phyloP scores from a whole-genome alignment of 2,888 invertebrate species.

The Chydorus sphaericus region DNA sequence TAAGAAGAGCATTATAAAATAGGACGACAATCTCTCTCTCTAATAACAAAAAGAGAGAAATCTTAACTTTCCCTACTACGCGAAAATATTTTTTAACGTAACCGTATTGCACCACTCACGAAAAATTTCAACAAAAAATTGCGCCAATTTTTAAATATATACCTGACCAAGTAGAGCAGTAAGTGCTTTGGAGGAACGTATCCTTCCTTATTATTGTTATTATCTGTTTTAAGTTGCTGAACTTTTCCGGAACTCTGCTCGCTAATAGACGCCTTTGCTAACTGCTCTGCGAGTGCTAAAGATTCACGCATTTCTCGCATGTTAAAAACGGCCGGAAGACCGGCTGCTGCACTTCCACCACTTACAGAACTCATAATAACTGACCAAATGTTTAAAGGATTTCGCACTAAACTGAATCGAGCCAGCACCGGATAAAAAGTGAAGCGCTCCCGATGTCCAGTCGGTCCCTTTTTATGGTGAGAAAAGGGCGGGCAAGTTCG shows the following conservation, averaged over 20 bases:
- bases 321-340: conserved; percentile 5
- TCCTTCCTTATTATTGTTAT: conserved; percentile 13
- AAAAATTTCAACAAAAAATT: background rate
- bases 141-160: conserved; percentile 21
- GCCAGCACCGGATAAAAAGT: too few relatives aligned
- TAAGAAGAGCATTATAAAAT: background rate
- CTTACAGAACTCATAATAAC: background rate
- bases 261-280: conserved; percentile 33
- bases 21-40: background rate
- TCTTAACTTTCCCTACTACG: background rate
- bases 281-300: conserved; percentile 39
- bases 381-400: background rate
- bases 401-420: background rate
- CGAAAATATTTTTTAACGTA: background rate
- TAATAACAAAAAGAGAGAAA: background rate
- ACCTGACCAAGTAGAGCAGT: conserved; percentile 48
- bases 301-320: conserved; percentile 30
- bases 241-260: background rate
- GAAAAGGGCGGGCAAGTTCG: too few relatives aligned
- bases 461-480: background rate
- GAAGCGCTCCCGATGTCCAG: background rate
- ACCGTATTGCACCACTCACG: background rate
- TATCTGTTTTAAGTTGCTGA: background rate
- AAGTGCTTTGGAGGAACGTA: conserved; percentile 45
- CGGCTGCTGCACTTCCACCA: too few relatives aligned